Evolutionary conservation across 2,113 vertebrate species (phyloP).

Genomic region (Gulo gulo): DNA sequence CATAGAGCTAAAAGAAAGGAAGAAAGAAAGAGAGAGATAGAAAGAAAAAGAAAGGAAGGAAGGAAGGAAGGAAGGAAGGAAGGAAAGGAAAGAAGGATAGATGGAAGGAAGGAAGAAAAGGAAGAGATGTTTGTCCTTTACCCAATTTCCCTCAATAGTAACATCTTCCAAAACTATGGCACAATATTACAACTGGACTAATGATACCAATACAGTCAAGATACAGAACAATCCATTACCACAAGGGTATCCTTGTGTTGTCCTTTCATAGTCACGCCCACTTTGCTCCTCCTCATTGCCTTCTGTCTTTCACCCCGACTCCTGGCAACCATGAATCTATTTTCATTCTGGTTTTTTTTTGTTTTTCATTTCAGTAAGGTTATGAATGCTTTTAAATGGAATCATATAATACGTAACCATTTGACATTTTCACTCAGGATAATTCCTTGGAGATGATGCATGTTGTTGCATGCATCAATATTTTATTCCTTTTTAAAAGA

Average conservation of each 20-base stretch:
- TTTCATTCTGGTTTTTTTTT: neutral
- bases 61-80: accelerated
- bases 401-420: neutral
- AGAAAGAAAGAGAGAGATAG: too few relatives aligned
- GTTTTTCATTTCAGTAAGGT: neutral
- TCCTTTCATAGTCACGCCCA: neutral
- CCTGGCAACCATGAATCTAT: neutral
- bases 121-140: neutral
- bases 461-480: neutral
- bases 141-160: neutral
- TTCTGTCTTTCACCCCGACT: neutral
- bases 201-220: neutral
- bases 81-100: too few relatives aligned
- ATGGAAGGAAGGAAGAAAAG: neutral
- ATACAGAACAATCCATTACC: neutral
- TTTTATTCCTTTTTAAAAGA: neutral
- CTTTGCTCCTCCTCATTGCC: neutral
- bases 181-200: neutral
- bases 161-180: neutral
- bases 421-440: neutral
- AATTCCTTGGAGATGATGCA: neutral
- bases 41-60: too few relatives aligned
- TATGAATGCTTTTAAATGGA: neutral
- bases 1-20: neutral
- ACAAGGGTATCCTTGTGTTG: neutral